Base-by-base conservation (phyloP, 2,113 vertebrate species). In the Macquaria ambigua region DNA sequence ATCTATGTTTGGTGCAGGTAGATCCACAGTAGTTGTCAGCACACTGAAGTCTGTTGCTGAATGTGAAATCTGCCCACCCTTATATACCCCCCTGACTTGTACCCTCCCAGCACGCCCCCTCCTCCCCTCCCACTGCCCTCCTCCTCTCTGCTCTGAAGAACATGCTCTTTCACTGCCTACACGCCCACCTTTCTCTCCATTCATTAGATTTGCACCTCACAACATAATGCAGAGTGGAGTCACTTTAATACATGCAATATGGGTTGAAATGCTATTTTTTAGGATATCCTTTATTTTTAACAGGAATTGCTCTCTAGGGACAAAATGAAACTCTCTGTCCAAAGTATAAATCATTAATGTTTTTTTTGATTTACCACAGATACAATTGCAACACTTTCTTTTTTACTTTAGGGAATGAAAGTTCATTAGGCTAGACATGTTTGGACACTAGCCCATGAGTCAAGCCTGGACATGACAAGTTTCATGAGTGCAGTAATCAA, bases 31-130 rank as follows among this genome's bases (percentile, higher is more conserved):
- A 18, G 86, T 14, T 71, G 58, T 77, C 67, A 81, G 76, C 75
- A 72, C 78, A 67, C 73, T 86, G 74, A 37, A 62, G 74, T 92
- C 85, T 93, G 87, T 90, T 83, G 89, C 70, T 71, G 3, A 82
- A 66, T 74, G 74, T 82, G 78, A 79, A 50, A 79, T 81, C 87
- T 56, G 84, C 58, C 76, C 20, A 70, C 34, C 81, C 86, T 95
- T 96, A 84, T 93, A 95, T 95, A 94, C 81, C 66, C 87, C 46
- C 28, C 55, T 9, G 56, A 25, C 72, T 75, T 39, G 66, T 55
- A n/a, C 68, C 90, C 83, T 90, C 87, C 92, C 90, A 87, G 53
- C 59, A 81, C 21, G 6, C 58, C 73, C 67, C 79, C 74, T 41
- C 85, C 77, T 55, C 74, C 82, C 79, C 80, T 69, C 83, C 63